Percentiles rank a stretch among this genome's conserved stretches.
phyloP scores from a whole-genome alignment of 1,140 invertebrate species.

The Drosophila ambigua region DNA sequence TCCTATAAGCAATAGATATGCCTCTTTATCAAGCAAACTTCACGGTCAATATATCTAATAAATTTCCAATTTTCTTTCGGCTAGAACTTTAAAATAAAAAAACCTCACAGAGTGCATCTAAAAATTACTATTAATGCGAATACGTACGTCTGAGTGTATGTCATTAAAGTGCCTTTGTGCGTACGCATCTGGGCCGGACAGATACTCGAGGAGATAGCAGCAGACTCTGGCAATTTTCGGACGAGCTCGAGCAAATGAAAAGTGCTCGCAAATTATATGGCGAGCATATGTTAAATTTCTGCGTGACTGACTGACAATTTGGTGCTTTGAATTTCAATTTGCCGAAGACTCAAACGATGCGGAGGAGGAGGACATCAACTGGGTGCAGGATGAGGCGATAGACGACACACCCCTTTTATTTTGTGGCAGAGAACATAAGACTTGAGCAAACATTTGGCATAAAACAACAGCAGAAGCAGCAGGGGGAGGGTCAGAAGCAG shows the following conservation, averaged over 20 bases:
- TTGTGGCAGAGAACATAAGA: constrained; percentile 47
- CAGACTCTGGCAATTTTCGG: constrained; percentile 22
- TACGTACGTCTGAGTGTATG: too few relatives aligned
- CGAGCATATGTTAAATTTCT: constrained; percentile 75
- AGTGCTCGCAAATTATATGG: constrained; percentile 67
- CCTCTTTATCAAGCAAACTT: too few relatives aligned
- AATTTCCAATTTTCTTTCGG: too few relatives aligned
- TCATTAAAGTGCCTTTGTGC: constrained; percentile 4
- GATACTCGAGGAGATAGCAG: not conserved
- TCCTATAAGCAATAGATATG: too few relatives aligned
- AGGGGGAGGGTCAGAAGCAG: constrained; percentile 7
- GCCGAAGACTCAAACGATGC: constrained; percentile 11
- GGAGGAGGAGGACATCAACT: constrained; percentile 7
- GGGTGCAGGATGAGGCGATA: not conserved
- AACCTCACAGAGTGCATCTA: too few relatives aligned
- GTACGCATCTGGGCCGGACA: not conserved
- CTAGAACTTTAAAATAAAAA: too few relatives aligned
- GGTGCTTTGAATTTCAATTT: constrained; percentile 79
- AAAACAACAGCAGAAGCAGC: constrained; percentile 44
- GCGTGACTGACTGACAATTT: constrained; percentile 71
- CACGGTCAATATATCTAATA: too few relatives aligned
- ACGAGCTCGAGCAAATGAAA: constrained; percentile 24
- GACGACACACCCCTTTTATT: constrained; percentile 48
- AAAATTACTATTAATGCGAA: too few relatives aligned
- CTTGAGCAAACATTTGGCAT: constrained; percentile 69